phyloP scores from a whole-genome alignment of 2,113 vertebrate species.

The Aspiorhynchus laticeps region DNA sequence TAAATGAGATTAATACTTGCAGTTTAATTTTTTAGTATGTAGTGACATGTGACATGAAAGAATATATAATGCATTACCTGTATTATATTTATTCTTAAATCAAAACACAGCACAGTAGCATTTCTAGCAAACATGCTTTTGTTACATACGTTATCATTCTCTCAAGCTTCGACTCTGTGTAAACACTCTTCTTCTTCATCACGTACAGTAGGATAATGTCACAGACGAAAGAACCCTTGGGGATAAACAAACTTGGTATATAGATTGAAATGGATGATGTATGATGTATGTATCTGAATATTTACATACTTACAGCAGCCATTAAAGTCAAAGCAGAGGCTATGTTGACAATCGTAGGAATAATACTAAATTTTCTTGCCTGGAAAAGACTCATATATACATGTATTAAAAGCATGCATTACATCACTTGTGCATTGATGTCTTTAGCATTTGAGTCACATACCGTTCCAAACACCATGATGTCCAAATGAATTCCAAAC shows the following conservation, averaged over 20 bases:
- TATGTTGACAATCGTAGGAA: constrained; percentile 85
- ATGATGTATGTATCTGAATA: not conserved
- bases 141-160: constrained; percentile 73
- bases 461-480: constrained; percentile 91
- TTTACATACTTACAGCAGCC: constrained; percentile 83
- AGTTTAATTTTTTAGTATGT: not conserved
- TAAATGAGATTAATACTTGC: not conserved
- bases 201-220: constrained; percentile 87
- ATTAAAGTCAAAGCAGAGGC: constrained; percentile 86
- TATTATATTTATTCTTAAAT: not conserved
- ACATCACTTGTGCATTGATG: not conserved
- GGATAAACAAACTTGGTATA: constrained; percentile 23
- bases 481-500: constrained; percentile 86
- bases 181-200: constrained; percentile 84
- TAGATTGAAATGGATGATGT: not conserved
- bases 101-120: not conserved
- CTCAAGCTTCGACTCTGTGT: constrained; percentile 87
- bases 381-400: constrained; percentile 58
- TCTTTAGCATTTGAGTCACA: constrained; percentile 14
- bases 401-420: not conserved
- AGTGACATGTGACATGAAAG: not conserved
- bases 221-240: constrained; percentile 86
- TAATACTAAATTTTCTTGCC: constrained; percentile 90
- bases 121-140: not conserved
- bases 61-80: not conserved